These are phyloP conservation scores for Poliocrania exsul DNA, from an alignment of 2,797 vertebrate species.

Conservation along the genomic window DNA sequence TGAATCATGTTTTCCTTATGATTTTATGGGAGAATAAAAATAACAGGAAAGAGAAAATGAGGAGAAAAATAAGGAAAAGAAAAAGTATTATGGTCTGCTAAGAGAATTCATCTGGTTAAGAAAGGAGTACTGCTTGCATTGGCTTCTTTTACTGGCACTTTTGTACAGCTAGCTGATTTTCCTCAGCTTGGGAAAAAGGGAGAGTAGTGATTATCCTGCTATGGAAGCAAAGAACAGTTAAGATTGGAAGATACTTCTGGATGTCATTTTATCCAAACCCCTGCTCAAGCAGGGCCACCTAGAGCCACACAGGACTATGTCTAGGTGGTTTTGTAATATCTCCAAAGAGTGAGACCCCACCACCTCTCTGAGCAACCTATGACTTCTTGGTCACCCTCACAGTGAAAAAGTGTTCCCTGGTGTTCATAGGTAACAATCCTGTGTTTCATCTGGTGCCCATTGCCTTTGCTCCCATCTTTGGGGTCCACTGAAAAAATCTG, in stretches of 20 bases:
- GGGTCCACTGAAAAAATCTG: not conserved
- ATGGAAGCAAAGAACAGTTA: not conserved
- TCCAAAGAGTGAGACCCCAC: not conserved
- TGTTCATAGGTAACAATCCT: not conserved
- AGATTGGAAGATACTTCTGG: not conserved
- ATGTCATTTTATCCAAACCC: fast-evolving
- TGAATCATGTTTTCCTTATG: conserved; percentile 42
- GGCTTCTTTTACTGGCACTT: not conserved
- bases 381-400: fast-evolving
- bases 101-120: not conserved
- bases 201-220: not conserved
- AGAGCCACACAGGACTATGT: not conserved
- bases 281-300: not conserved
- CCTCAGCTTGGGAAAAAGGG: not conserved
- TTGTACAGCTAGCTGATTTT: not conserved
- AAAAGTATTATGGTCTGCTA: not conserved
- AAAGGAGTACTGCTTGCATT: not conserved
- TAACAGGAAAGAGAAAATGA: not conserved
- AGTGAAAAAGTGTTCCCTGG: not conserved
- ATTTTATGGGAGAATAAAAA: conserved; percentile 14
- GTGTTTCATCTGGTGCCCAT: not conserved
- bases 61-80: not conserved
- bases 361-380: not conserved
- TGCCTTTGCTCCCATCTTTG: not conserved
- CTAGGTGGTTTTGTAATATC: not conserved